A percentile compares a stretch with the other conserved stretches of the same genome.
Evolutionary conservation across 2,113 vertebrate genomes (phyloP).

Genomic region (Vidua macroura): DNA sequence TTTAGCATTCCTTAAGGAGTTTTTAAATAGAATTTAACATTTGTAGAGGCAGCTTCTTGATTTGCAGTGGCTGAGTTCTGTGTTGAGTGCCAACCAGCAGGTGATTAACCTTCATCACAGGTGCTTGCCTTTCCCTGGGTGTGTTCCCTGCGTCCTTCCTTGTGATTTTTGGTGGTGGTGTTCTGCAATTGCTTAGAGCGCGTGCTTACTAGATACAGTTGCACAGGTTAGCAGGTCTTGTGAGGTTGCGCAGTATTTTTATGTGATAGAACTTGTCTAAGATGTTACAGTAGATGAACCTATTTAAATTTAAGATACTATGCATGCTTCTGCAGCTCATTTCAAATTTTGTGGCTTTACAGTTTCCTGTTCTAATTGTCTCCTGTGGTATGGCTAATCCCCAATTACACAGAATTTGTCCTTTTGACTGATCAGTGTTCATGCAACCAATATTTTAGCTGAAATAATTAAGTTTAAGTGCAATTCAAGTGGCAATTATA

Average conservation of each 20-base stretch:
- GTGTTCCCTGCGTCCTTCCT: slow-evolving; percentile 34
- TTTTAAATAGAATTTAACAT: not conserved
- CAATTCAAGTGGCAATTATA: not conserved
- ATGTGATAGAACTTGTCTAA: not conserved
- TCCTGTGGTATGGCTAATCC: not conserved
- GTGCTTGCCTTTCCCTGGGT: slow-evolving; percentile 44
- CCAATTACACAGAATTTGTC: not conserved
- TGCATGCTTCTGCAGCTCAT: not conserved
- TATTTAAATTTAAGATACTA: not conserved
- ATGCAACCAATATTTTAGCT: not conserved
- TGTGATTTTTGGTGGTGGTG: not conserved
- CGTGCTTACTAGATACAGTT: not conserved
- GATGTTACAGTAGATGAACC: not conserved
- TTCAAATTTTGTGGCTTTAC: not conserved
- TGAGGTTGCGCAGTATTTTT: not conserved
- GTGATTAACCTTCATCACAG: not conserved
- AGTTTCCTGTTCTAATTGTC: not conserved
- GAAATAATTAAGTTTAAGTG: not conserved
- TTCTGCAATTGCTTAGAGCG: not conserved
- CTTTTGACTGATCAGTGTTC: not conserved
- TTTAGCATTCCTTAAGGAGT: not conserved
- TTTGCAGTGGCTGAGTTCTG: not conserved
- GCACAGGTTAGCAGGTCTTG: not conserved
- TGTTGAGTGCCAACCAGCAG: not conserved
- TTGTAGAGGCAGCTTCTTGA: not conserved